Evolutionary conservation across 2,888 invertebrate genomes (phyloP), one percentile per base, ranked within the genome.

Genomic region (Lypha dubia): DNA sequence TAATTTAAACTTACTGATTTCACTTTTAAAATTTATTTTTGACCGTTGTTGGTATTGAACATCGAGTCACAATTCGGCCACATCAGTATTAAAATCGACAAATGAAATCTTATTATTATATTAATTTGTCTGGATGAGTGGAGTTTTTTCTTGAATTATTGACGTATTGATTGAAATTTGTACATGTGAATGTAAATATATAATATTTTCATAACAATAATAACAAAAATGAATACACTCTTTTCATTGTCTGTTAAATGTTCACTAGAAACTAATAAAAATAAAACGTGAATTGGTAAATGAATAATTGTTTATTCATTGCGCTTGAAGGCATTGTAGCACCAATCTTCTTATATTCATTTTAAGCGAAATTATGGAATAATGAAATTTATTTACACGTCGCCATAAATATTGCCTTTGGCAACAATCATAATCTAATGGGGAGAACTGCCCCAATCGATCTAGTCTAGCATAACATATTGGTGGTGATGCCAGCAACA

Each of bases 331-430:
- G 70, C 49, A 56, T 73, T 65, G 28, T 32, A 73, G 46, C 58
- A 58, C 58, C 28, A 58, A 53, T 65, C 41, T 28, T 65, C 41
- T 28, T 71, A 35, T 71, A 63, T 71, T 68, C 9, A 68, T 62
- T 49, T 58, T 38, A 32, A 60, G 51, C 60, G 20, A 68, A 20
- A 53, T 44, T 13, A 56, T 58, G 58, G 49, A 49, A 73, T 49
- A 79, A 79, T 41, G 46, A 79, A 73, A 65, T 41, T 58, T 58
- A 41, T 67, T 65, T 58, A 38, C 56, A 67, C 56, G 53, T 65
- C 51, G 46, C 53, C 65, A 46, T 15, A 49, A 56, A 32, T 15
- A 63, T 53, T 15, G 11, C 79, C 63, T 35, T 24, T 15, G 56
- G 65, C 49, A 44, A 17, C 22, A 65, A 60, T 49, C 56, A 65